Evolutionary conservation across 2,888 invertebrate genomes (phyloP), one percentile per base, ranked within the genome.

Genomic region (Melanostoma scalare): DNA sequence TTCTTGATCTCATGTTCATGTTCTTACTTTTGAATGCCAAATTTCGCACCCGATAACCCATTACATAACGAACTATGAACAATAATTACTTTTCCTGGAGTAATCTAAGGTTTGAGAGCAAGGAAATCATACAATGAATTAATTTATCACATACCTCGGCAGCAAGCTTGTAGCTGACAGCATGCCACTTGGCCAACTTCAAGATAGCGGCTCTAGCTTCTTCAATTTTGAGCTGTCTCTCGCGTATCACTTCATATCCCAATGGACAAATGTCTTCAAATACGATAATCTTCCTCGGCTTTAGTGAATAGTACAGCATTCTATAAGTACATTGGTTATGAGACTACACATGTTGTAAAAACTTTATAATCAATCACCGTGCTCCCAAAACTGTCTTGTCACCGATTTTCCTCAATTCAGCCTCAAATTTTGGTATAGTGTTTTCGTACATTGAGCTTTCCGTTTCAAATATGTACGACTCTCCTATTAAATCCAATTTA

Each of bases 391-490:
- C 33, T 50, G 20, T 40, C 42, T 50, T 30, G 42, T 33, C 88
- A 0, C 88, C 88, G 0, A 85, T 85, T 31, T 86, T 69, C 2
- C 78, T 76, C 5, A 89, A 73, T 0, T 88, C 85, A 33, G 74
- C 67, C 71, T 89, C 87, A 36, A 89, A 87, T 60, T 87, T 86
- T 2, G 89, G 89, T 44, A 89, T 75, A 0, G 88, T 86, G 67
- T 88, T 71, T 1, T 87, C 85, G 53, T 88, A 89, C 88, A 89
- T 88, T 3, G 72, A 77, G 9, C 87, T 87, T 86, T 90, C 90
- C 0, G 87, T 87, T 73, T 86, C 75, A 36, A 90, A 89, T 20
- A 89, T 74, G 3, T 61, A 55, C 0, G 86, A 76, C 1, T 87
- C 85, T 0, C 48, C 79, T 4, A 90, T 9, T 30, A 89, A 50